Conservation (phyloP, 2,113 vertebrate species). For the Podocnemis expansa region DNA sequence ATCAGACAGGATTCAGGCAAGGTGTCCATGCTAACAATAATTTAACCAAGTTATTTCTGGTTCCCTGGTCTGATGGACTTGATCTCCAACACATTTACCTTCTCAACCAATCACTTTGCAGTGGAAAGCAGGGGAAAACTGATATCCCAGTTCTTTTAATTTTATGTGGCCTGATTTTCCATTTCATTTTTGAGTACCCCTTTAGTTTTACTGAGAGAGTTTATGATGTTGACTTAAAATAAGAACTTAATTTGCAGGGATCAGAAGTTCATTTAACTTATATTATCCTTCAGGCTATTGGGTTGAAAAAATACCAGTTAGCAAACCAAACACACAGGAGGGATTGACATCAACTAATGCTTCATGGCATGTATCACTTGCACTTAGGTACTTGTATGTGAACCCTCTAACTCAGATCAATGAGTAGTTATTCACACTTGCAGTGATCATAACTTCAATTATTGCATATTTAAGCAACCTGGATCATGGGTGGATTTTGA, state of each 20-base stretch:
- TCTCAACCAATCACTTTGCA: neutral
- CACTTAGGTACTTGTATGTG: conserved; percentile 4
- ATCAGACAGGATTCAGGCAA: neutral
- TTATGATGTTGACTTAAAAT: conserved; percentile 83
- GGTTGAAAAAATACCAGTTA: conserved; percentile 69
- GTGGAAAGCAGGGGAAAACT: neutral
- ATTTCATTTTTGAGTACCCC: neutral
- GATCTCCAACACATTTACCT: neutral
- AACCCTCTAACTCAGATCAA: neutral
- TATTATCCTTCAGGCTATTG: conserved; percentile 72
- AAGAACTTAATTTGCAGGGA: conserved; percentile 79
- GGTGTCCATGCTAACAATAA: no score
- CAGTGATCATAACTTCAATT: neutral
- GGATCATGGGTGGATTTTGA: no score
- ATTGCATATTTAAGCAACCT: conserved; percentile 54
- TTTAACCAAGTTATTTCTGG: no score
- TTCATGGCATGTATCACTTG: conserved; percentile 56
- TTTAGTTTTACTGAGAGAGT: conserved; percentile 78
- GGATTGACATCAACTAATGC: conserved; percentile 65
- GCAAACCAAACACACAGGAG: conserved; percentile 66
- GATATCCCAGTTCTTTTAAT: neutral
- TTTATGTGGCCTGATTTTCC: neutral
- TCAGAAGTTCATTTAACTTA: conserved; percentile 71
- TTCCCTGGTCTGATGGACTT: neutral
- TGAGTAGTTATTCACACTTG: neutral